Conservation (phyloP, 2,888 invertebrate genomes). For the Microctonus hyperodae region DNA sequence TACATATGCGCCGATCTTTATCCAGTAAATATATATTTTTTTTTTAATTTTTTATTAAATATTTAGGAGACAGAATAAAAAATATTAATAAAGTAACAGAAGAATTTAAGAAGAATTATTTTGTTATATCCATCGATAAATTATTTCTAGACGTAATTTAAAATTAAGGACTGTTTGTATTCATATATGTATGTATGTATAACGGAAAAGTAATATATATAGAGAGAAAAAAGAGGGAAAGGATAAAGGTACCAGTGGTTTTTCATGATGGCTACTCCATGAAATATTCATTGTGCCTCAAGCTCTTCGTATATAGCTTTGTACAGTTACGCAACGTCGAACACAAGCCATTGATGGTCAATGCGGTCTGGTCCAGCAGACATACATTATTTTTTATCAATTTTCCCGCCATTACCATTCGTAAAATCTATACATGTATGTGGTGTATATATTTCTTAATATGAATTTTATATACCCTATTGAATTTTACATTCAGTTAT, state of each 20-base stretch:
- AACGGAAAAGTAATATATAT: conserved; percentile 4
- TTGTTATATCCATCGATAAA: conserved; percentile 16
- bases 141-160: background rate
- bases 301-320: conserved; percentile 53
- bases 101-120: too few relatives aligned
- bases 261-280: conserved; percentile 51
- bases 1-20: too few relatives aligned
- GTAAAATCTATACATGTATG: background rate
- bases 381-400: conserved; percentile 46
- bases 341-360: conserved; percentile 31
- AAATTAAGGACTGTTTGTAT: background rate
- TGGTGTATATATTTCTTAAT: too few relatives aligned
- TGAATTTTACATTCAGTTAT: too few relatives aligned
- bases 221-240: conserved; percentile 31
- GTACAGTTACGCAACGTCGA: conserved; percentile 30
- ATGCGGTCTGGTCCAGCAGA: conserved; percentile 41
- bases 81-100: too few relatives aligned
- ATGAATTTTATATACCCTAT: too few relatives aligned
- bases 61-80: too few relatives aligned
- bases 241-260: conserved; percentile 40
- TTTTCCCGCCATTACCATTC: conserved; percentile 15
- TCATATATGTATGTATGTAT: too few relatives aligned
- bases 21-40: too few relatives aligned
- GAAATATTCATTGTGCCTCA: conserved; percentile 59
- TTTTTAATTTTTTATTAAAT: too few relatives aligned